Evolutionary conservation across 2,113 vertebrate species (phyloP).

Genomic region (Verasper variegatus): DNA sequence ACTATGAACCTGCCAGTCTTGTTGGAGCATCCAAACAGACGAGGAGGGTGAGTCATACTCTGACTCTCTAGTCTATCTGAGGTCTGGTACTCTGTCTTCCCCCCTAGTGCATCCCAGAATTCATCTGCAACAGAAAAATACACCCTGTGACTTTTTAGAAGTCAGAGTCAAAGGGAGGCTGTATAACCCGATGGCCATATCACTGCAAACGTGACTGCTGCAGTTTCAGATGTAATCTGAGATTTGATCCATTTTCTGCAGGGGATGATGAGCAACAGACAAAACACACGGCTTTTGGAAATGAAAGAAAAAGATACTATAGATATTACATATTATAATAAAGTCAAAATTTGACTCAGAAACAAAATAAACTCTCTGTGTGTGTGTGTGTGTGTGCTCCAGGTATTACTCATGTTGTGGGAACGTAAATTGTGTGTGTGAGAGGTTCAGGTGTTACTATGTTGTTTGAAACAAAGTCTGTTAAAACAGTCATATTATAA

Average conservation of each 20-base stretch:
- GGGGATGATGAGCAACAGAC: no score
- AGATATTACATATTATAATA: no score
- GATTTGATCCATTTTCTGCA: no score
- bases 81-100: slow-evolving; percentile 88
- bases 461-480: no score
- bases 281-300: no score
- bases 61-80: slow-evolving; percentile 83
- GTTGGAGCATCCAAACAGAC: slow-evolving; percentile 92
- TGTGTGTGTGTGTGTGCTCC: neutral
- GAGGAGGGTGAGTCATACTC: slow-evolving; percentile 80
- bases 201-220: neutral
- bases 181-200: neutral
- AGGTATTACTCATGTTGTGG: no score
- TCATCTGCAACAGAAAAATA: slow-evolving; percentile 74
- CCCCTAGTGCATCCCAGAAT: slow-evolving; percentile 89
- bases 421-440: neutral
- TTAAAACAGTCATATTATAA: no score
- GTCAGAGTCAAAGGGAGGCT: neutral
- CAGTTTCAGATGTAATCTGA: no score
- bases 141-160: neutral
- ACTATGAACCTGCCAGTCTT: slow-evolving; percentile 91
- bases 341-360: no score
- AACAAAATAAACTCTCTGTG: no score
- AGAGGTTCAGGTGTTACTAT: neutral
- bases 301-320: no score